A percentile compares a stretch with the other conserved stretches of the same genome.
Conservation (phyloP, 2,797 vertebrate genomes). For the Cirrhinus molitorella region DNA sequence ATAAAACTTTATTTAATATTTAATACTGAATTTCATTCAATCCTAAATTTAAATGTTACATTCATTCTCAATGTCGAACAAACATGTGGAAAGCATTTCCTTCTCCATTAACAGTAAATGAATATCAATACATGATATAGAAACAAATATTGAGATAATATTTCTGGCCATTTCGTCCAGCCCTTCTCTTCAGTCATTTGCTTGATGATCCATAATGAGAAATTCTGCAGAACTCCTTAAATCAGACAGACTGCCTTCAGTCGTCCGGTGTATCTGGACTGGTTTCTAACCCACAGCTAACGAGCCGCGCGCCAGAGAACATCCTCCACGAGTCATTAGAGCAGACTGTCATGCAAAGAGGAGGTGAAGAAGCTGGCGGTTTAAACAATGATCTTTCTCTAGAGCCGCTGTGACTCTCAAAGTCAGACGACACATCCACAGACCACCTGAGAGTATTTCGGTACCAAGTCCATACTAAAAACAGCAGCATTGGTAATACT, state of each 20-base stretch:
- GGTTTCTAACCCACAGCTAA: not conserved
- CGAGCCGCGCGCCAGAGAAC: not conserved
- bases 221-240: not conserved
- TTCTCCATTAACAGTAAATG: not conserved
- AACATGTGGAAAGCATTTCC: not conserved
- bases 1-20: too few species aligned
- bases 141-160: not conserved
- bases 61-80: not conserved
- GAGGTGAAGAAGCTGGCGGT: not conserved
- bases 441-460: not conserved
- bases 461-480: not conserved
- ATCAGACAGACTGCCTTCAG: not conserved
- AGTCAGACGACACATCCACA: not conserved
- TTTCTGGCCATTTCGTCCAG: not conserved
- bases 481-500: not conserved
- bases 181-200: not conserved
- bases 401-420: not conserved
- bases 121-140: not conserved
- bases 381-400: conserved; percentile 12
- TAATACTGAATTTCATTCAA: too few species aligned
- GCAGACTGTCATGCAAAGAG: not conserved
- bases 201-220: not conserved
- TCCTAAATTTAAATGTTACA: not conserved
- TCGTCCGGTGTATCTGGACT: not conserved
- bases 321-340: conserved; percentile 16